Evolutionary conservation across 92 coral and sea anemone genomes (phyloP), one percentile per base, ranked within the genome.

Genomic region (Heliopora coerulea): DNA sequence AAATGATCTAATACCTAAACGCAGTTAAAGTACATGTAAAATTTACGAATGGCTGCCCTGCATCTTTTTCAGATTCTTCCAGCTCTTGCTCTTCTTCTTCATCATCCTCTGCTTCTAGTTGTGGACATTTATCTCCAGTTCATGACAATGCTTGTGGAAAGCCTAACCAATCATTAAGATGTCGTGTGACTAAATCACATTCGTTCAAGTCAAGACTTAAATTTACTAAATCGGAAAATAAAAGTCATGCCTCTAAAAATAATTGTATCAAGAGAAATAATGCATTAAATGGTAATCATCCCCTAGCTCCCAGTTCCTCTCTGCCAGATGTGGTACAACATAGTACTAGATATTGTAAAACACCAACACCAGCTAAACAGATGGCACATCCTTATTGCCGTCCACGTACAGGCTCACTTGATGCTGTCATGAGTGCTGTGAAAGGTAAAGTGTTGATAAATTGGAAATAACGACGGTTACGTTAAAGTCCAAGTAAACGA

Each of bases 171-270:
- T 56, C 61, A 13, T 56, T 56, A 23, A 56, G 23, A 56, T 23
- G 49, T 39, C 62, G 77, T 19, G 26, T 70, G 25, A 29, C 77
- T 70, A 70, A 70, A 50, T 70, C 77, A 10, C 77, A 70, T 58
- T 70, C 77, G 18, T 70, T 70, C 50, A 70, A 54, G 33, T 70
- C 77, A 70, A 70, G 77, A 70, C 77, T 70, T 70, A 70, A 70
- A 70, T 58, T 70, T 34, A 32, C 25, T 70, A 70, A 70, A 54
- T 48, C 12, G 29, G 77, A 70, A 52, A 70, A 44, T 54, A 52
- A 70, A 70, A 28, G 37, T 37, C 63, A 70, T 35, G n/a, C 20
- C 37, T 32, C 40, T 28, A 70, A 70, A 13, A 3, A 3, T 3
- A 56, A 56, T 56, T 29, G 61, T 28, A 13, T 23, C 63, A 48